These are phyloP conservation scores for Lumbricus terrestris DNA, from an alignment of 2,888 invertebrate genomes.

Conservation along the genomic window DNA sequence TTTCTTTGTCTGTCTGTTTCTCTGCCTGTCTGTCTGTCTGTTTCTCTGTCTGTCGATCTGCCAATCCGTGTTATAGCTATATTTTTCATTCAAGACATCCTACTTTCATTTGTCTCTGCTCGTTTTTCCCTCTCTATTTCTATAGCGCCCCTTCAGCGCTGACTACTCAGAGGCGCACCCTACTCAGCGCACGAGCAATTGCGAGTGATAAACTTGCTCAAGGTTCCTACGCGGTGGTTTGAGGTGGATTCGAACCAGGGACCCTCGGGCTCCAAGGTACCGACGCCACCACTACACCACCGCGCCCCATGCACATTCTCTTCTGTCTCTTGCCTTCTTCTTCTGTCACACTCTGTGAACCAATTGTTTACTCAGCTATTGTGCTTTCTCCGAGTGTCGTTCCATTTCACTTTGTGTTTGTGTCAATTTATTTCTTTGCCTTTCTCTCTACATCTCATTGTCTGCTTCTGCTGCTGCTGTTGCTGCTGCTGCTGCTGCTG, in stretches of 20 bases:
- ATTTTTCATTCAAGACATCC: not conserved
- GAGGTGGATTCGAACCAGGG: no score
- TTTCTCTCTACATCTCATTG: not conserved
- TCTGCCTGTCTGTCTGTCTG: not conserved
- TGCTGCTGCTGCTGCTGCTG: no score
- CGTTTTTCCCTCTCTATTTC: no score
- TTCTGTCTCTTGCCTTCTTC: not conserved
- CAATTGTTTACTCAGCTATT: not conserved
- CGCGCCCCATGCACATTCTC: no score
- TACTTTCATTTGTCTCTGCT: no score
- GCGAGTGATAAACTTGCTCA: no score
- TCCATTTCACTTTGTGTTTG: not conserved
- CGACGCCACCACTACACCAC: no score
- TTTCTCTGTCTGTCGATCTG: not conserved
- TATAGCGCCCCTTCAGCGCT: no score
- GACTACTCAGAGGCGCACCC: no score
- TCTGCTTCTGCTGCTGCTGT: not conserved
- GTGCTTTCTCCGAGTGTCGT: not conserved
- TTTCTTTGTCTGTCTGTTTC: not conserved
- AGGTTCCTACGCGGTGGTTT: no score
- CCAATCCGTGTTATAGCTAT: not conserved
- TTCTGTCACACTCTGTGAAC: not conserved
- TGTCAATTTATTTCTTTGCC: not conserved
- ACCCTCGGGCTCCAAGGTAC: no score
- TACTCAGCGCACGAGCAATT: no score